Evolutionary conservation across 2,113 vertebrate species (phyloP), one percentile per base, ranked within the genome.

Genomic region (Pogonocichla stellata): DNA sequence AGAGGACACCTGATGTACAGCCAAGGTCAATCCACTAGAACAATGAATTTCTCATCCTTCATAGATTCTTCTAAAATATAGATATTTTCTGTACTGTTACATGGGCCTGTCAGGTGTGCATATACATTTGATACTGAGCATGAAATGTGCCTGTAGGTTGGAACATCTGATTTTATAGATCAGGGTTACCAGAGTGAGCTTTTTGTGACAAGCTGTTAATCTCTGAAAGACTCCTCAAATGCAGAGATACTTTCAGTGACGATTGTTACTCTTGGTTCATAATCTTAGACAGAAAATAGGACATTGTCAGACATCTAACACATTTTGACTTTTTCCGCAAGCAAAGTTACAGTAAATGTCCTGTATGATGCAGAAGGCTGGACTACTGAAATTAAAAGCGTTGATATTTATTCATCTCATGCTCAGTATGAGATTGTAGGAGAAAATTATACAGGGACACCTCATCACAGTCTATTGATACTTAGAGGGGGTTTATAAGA

Each of bases 191-290:
- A 91, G 26, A 89, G 33, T 91, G 75, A 97, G 60, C 11, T 91
- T 81, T 96, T 47, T 53, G 33, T 96, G 95, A 96, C 91, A 97
- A 93, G 53, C 60, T 97, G 96, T 95, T 97, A 95, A 95, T 95
- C 66, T 96, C 90, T 95, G 67, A 91, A 96, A 95, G 65, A 89
- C 40, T 93, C 34, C 75, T 31, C 58, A 94, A 70, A 77, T 80
- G 12, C 45, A 92, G 51, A 87, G 42, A 20, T 53, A 56, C 34
- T 95, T 90, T 94, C 70, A 94, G 48, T n/a, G 51, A 77, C 6
- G 96, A 93, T 53, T 93, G 14, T 33, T 66, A 86, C 47, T 57
- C 13, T 58, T 79, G 8, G 8, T 85, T 95, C 60, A 77, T 94
- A 95, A 92, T 90, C 38, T 95, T 45, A 77, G 50, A 80, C 8